Evolutionary conservation across 2,113 vertebrate genomes (phyloP).

Genomic region (Anguilla rostrata): DNA sequence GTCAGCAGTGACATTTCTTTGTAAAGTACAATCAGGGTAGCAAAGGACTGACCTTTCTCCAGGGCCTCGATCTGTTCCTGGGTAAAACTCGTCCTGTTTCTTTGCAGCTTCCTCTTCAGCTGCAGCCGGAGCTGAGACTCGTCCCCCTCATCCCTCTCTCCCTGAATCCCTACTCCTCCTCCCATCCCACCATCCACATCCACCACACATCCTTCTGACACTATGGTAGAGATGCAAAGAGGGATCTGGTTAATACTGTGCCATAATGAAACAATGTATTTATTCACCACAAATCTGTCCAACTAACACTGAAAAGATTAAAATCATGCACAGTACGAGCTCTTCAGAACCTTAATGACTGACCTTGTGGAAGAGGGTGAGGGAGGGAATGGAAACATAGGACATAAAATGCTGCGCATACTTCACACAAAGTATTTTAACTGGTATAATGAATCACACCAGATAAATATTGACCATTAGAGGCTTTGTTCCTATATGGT

Average conservation of each 20-base stretch:
- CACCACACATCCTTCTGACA: conserved; percentile 73
- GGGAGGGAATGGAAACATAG: background rate
- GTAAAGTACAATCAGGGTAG: background rate
- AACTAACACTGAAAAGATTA: background rate
- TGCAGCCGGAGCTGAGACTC: conserved; percentile 81
- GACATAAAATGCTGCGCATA: background rate
- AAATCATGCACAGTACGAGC: background rate
- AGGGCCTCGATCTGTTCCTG: conserved; percentile 84
- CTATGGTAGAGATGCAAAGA: conserved; percentile 41
- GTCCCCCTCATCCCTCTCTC: conserved; percentile 70
- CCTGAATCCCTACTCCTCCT: conserved; percentile 60
- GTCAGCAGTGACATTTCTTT: conserved; percentile 25
- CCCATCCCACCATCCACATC: conserved; percentile 68
- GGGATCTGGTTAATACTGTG: conserved; percentile 2
- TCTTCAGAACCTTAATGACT: background rate
- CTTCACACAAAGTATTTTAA: too few species aligned
- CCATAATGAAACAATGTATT: background rate
- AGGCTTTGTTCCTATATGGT: background rate
- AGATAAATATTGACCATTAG: background rate
- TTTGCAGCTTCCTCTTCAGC: conserved; percentile 83
- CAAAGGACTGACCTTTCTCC: conserved; percentile 74
- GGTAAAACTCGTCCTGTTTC: conserved; percentile 82
- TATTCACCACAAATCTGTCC: background rate
- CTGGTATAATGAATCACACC: background rate
- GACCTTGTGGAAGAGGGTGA: background rate